phyloP scores from a whole-genome alignment of 2,797 vertebrate genomes.

The Clarias fuscus region DNA sequence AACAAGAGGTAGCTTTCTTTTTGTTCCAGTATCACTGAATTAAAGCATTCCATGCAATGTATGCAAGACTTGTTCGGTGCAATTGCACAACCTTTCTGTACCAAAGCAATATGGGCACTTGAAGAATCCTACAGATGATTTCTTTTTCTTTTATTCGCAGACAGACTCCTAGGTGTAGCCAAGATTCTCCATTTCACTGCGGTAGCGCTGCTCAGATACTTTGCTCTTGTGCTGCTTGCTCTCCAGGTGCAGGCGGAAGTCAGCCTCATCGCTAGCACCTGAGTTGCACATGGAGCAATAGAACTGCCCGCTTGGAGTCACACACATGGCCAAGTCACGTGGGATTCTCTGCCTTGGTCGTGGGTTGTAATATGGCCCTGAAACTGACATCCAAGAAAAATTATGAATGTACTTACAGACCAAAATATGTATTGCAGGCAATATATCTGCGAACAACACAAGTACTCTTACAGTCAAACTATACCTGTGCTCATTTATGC shows the following conservation, averaged over 20 bases:
- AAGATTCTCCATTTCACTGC: slow-evolving; percentile 96
- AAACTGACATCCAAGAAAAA: slow-evolving; percentile 13
- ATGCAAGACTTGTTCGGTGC: slow-evolving; percentile 14
- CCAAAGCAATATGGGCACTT: slow-evolving; percentile 36
- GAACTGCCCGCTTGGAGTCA: slow-evolving; percentile 97
- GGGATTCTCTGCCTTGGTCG: slow-evolving; percentile 94
- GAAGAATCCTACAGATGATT: slow-evolving; percentile 21
- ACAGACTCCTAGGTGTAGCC: slow-evolving; percentile 84
- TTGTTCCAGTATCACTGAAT: not conserved
- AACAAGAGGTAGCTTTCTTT: slow-evolving; percentile 47
- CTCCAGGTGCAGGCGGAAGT: slow-evolving; percentile 96
- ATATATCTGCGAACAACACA: not conserved
- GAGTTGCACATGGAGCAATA: slow-evolving; percentile 99
- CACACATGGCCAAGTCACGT: slow-evolving; percentile 96
- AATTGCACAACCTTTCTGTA: slow-evolving; percentile 9
- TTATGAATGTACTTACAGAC: not conserved
- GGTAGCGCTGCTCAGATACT: slow-evolving; percentile 94
- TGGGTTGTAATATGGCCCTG: slow-evolving; percentile 96
- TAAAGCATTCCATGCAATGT: slow-evolving; percentile 24
- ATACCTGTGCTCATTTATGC: not conserved
- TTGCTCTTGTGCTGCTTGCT: slow-evolving; percentile 98
- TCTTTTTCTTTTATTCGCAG: not conserved
- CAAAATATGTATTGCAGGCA: not conserved
- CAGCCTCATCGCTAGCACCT: slow-evolving; percentile 90
- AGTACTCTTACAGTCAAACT: not conserved